Base-by-base conservation (phyloP, 2,888 invertebrate species). In the Bugula neritina region DNA sequence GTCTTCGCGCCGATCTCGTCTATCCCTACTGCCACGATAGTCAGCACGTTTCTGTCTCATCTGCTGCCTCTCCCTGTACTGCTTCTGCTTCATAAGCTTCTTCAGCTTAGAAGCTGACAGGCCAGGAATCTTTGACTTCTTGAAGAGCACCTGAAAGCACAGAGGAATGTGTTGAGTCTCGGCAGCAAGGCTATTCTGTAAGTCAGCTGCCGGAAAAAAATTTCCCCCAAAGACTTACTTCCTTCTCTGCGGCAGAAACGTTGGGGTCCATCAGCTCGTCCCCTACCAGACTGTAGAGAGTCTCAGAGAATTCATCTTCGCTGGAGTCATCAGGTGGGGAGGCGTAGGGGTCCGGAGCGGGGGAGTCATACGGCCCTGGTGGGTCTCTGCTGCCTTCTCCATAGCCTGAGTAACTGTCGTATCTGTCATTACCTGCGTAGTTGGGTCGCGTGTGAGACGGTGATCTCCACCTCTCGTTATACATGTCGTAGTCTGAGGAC, bases 231-330 rank as follows among this genome's bases (percentile, higher is more conserved):
- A n/a, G n/a, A n/a, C 43, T 71, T 73, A 77, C 78, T 76, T 78
- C 75, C 74, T 78, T 78, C 70, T 81, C 80, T 73, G 76, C 75
- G 43, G 78, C 77, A 25, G 77, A 78, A 35, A 80, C 76, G 72
- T 73, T 77, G n/a, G 78, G 73, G 74, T 81, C 81, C 72, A 80
- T 73, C 69, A 76, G 80, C 13, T 77, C 79, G 72, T 78, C 80
- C 35, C 76, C 78, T 35, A 80, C 72, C 75, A 79, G 73, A 54
- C 78, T 76, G 73, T 78, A 72, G 77, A 80, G 23, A 10, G 70
- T 70, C 27, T 54, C 52, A 21, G 52, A 21, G 31, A 54, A 54
- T 29, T 43, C 70, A 43, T 70, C 70, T n/a, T 63, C 52, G 29
- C 70, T 54, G 10, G 70, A 54, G 10, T 43, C 70, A 70, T 70